phyloP scores from a whole-genome alignment of 2,888 invertebrate genomes.

The Cryptus armator region DNA sequence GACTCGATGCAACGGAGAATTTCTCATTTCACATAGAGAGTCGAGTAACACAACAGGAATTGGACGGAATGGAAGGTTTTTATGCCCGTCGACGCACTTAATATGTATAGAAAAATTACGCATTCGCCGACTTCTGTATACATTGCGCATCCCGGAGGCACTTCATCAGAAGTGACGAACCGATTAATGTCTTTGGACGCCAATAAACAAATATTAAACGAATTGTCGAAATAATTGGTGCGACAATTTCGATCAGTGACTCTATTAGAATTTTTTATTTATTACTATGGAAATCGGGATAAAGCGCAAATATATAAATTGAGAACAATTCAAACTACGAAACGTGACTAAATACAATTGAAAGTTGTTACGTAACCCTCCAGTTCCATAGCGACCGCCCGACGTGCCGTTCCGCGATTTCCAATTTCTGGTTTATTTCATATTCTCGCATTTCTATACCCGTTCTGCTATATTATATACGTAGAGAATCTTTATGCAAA shows the following conservation, averaged over 20 bases:
- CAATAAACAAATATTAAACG: too few relatives aligned
- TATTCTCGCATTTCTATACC: conserved; percentile 7
- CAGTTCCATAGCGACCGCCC: background rate
- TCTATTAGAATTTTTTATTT: background rate
- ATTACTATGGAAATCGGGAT: background rate
- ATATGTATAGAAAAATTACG: background rate
- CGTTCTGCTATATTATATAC: background rate
- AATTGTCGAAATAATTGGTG: too few relatives aligned
- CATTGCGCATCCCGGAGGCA: too few relatives aligned
- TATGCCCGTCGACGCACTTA: background rate
- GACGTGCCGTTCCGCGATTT: conserved; percentile 30
- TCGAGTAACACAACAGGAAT: background rate
- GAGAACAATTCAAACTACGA: conserved; percentile 1
- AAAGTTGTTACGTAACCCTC: conserved; percentile 14
- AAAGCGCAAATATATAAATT: background rate
- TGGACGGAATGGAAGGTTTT: background rate
- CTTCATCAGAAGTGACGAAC: too few relatives aligned
- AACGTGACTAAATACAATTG: conserved; percentile 29
- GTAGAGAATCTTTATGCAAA: background rate
- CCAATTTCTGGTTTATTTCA: conserved; percentile 1
- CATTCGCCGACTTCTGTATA: too few relatives aligned
- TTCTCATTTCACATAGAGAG: conserved; percentile 24
- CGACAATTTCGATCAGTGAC: too few relatives aligned
- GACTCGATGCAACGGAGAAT: conserved; percentile 26
- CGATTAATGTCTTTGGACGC: too few relatives aligned